A percentile compares a stretch with the other conserved stretches of the same genome.
These are phyloP conservation scores for Chloroceryle amazona DNA, from an alignment of 2,797 vertebrate species.

Conservation along the genomic window DNA sequence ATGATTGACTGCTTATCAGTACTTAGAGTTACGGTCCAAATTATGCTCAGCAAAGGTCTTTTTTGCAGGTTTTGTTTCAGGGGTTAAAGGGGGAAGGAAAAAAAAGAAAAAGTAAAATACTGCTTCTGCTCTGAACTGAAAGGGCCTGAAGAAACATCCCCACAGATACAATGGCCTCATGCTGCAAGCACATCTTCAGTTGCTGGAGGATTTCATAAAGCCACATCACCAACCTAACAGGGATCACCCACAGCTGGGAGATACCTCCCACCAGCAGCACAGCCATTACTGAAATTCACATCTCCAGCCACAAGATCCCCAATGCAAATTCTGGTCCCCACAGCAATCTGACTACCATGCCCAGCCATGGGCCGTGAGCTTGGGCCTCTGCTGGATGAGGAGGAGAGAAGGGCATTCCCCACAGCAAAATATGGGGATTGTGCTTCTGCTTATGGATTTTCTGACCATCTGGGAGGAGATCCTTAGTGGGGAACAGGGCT, in stretches of 20 bases:
- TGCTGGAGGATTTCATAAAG: not conserved
- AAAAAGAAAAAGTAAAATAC: not conserved
- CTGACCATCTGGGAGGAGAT: not conserved
- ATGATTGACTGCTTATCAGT: not conserved
- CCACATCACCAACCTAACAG: not conserved
- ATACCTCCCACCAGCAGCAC: not conserved
- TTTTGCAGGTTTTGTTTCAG: not conserved
- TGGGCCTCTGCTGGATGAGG: not conserved
- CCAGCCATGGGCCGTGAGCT: accelerated
- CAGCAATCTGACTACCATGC: accelerated
- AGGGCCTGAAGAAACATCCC: not conserved
- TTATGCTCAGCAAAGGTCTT: not conserved
- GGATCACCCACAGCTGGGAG: accelerated
- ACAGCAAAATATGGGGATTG: not conserved
- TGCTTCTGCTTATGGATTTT: not conserved
- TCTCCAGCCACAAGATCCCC: not conserved
- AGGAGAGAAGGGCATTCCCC: not conserved
- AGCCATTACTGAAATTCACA: not conserved
- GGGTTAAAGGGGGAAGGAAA: no score
- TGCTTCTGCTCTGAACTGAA: not conserved
- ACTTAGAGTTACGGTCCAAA: not conserved
- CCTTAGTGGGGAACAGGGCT: not conserved
- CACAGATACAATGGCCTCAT: accelerated
- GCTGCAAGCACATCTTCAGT: not conserved
- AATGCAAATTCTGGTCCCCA: no score